phyloP scores from a whole-genome alignment of 2,113 vertebrate species.

The Arothron firmamentum region DNA sequence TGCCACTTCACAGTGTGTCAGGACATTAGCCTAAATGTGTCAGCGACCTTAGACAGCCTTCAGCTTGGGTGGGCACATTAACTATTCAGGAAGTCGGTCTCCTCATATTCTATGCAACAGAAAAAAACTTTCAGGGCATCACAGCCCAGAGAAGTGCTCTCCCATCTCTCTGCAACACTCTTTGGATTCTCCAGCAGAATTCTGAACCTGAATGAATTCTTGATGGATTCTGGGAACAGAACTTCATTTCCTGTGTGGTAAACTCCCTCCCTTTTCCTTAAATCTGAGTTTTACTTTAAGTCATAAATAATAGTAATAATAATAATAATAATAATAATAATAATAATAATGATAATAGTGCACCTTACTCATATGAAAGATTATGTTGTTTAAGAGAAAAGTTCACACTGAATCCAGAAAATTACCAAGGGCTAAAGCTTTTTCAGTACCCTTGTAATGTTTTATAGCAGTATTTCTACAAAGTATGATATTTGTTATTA shows the following conservation, averaged over 20 bases:
- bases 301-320: too few relatives aligned
- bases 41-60: slow-evolving; percentile 50
- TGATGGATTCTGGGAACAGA: not conserved
- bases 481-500: slow-evolving; percentile 71
- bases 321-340: too few relatives aligned
- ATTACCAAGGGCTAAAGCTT: slow-evolving; percentile 51
- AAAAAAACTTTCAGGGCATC: slow-evolving; percentile 1
- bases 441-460: slow-evolving; percentile 51
- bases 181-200: slow-evolving; percentile 22
- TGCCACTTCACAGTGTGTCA: slow-evolving; percentile 27
- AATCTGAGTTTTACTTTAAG: slow-evolving; percentile 6
- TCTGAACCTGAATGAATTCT: slow-evolving; percentile 9
- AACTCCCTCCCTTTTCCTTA: not conserved
- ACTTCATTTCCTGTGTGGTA: not conserved
- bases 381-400: slow-evolving; percentile 43
- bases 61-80: slow-evolving; percentile 48
- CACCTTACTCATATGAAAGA: not conserved
- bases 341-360: too few relatives aligned
- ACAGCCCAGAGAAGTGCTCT: slow-evolving; percentile 17
- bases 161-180: slow-evolving; percentile 22
- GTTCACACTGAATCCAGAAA: slow-evolving; percentile 24
- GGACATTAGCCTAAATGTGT: slow-evolving; percentile 61
- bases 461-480: slow-evolving; percentile 58
- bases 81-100: slow-evolving; percentile 46
- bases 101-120: slow-evolving; percentile 26